A percentile compares a stretch with the other conserved stretches of the same genome.
Evolutionary conservation across 2,888 invertebrate species (phyloP).

Genomic region (Rhingia campestris): DNA sequence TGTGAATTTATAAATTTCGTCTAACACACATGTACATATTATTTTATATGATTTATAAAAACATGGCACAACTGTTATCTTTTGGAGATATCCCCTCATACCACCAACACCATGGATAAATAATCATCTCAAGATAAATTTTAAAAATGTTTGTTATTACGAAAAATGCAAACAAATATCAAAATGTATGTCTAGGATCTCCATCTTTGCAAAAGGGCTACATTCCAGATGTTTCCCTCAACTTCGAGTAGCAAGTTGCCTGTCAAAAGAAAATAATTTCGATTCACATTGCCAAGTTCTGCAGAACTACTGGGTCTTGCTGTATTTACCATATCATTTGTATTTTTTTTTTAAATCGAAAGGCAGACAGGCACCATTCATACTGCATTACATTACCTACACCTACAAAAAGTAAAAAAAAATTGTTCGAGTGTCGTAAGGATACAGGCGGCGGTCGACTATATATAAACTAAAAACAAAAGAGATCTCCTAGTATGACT

Average conservation of each 20-base stretch:
- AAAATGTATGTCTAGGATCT: no score
- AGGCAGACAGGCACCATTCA: conserved; percentile 8
- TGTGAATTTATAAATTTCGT: no score
- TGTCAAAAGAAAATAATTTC: conserved; percentile 7
- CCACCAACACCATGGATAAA: no score
- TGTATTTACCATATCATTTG: not conserved
- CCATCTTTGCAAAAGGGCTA: no score
- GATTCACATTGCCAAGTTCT: conserved; percentile 25
- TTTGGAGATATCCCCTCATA: no score
- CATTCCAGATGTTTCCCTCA: no score
- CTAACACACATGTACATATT: no score
- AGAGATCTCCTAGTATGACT: not conserved
- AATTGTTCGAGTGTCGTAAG: conserved; percentile 1
- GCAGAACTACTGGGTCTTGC: not conserved
- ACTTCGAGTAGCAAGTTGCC: not conserved
- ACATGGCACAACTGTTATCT: no score
- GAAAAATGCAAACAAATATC: no score
- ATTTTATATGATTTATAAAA: no score
- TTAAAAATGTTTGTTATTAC: no score
- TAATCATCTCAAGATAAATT: no score
- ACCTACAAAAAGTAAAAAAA: not conserved
- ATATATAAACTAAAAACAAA: not conserved
- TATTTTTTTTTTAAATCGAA: conserved; percentile 10
- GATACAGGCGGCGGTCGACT: not conserved
- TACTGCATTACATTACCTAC: conserved; percentile 3